Evolutionary conservation across 2,113 vertebrate genomes (phyloP), one percentile per base, ranked within the genome.

Genomic region (Callopanchax toddi): DNA sequence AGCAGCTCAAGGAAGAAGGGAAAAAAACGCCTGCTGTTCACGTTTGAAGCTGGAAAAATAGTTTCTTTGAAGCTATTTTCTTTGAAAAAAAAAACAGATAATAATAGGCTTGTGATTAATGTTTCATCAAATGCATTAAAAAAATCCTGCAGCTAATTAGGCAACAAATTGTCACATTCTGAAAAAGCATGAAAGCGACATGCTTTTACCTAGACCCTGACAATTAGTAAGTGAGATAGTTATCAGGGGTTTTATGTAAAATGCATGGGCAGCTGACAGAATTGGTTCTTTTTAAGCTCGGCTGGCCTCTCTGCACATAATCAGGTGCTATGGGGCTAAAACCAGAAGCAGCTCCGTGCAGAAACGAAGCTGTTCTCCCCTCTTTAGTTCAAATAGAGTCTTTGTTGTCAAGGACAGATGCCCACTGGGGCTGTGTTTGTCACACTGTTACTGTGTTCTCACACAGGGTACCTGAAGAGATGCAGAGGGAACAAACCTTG

Each of bases 81-180:
- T 76, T 60, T 51, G 17, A 21, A 67, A 65, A 52, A 68, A 56
- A 63, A 22, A 0, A 0, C 12, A 21, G 57, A 65, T 46, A 49
- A 60, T 61, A 76, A 74, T 25, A 71, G 48, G 15, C 52, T 25
- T 59, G 20, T 63, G 62, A 71, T 79, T 12, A 81, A 85, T 77
- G 53, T 87, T 83, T 85, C 22, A 79, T 34, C 36, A 32, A 58
- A 44, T 48, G 0, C n/a, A 50, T 58, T 49, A 56, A 26, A 53
- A 71, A 48, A 60, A 36, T 57, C 20, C 71, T 23, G 53, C 5
- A 11, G 54, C 57, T 76, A 74, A 65, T 81, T 60, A 67, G 63
- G 26, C 45, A 68, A 67, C 49, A 78, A 71, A 66, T 76, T 81
- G 65, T 74, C 45, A 63, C 44, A 77, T 66, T 74, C 21, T 71